Base-by-base conservation (phyloP, 2,797 vertebrate genomes). In the Enteromius argenteus region DNA sequence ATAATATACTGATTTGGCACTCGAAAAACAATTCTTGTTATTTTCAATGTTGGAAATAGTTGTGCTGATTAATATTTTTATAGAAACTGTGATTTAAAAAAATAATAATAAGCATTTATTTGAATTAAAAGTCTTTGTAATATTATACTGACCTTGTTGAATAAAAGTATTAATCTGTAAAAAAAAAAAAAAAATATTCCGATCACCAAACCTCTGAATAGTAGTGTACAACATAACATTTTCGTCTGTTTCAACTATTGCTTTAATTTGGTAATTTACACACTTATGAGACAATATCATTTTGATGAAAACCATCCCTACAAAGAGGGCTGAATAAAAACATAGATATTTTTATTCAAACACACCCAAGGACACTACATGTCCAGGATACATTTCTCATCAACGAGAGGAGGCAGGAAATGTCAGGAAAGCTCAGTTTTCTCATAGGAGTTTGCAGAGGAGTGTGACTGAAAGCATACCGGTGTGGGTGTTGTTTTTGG, bases 381-480 rank as follows among this genome's bases (percentile, higher is more conserved):
- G 30, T 68, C 37, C 66, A 46, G 10, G 14, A 35, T 44, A 46
- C 62, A 85, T 88, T 76, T 23, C 44, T 85, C 72, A 77, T 83
- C 53, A 68, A 13, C 1, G 21, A 74, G 37, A 80, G 62, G 37
- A 80, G 62, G 30, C 30, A 81, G 49, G 79, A 85, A 86, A 64
- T 68, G 21, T 80, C n/a, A 53, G 35, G 14, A 80, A 51, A 23
- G 64, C 60, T 69, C 78, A 2, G 23, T 84, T 89, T 89, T 64
- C 74, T 79, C 19, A 7, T 83, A 73, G 46, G 60, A 13, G 73
- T 68, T 75, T 67, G 77, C 77, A 81, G 66, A 84, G 42, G 46
- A 68, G 76, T 79, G 35, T 53, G 35, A 56, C 8, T 85, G 49
- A 66, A 71, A 71, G 32, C 79, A 71, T 60, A 42, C 19, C 71